Percentiles rank a stretch among this genome's conserved stretches.
phyloP scores from a whole-genome alignment of 1,140 invertebrate genomes.

The Hylaeus volcanicus region DNA sequence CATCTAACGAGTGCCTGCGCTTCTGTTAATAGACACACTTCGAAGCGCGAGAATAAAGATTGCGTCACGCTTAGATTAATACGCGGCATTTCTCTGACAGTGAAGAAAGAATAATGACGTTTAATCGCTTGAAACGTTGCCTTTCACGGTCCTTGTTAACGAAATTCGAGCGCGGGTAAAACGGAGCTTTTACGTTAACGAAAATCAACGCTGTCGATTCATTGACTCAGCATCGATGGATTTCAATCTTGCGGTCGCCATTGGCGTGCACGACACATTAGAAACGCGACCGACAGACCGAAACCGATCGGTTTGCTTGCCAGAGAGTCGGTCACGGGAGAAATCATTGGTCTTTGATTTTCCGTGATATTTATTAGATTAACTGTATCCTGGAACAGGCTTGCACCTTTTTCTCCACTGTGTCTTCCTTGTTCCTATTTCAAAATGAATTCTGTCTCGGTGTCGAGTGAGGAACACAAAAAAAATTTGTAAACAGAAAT shows the following conservation, averaged over 20 bases:
- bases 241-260: slow-evolving; percentile 48
- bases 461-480: too few relatives aligned
- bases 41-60: too few relatives aligned
- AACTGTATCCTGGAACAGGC: slow-evolving; percentile 12
- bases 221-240: slow-evolving; percentile 34
- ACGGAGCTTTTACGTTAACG: not conserved
- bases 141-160: too few relatives aligned
- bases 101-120: too few relatives aligned
- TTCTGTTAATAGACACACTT: too few relatives aligned
- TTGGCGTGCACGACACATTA: slow-evolving; percentile 44
- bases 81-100: too few relatives aligned
- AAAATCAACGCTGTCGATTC: slow-evolving; percentile 4
- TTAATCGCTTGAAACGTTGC: too few relatives aligned
- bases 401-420: not conserved
- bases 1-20: too few relatives aligned
- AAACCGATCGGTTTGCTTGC: slow-evolving; percentile 45
- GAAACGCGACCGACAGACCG: slow-evolving; percentile 50
- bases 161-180: too few relatives aligned
- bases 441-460: too few relatives aligned
- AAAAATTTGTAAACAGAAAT: too few relatives aligned
- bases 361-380: slow-evolving; percentile 34
- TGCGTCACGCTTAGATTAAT: too few relatives aligned
- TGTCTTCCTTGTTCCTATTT: not conserved
- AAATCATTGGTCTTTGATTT: slow-evolving; percentile 47
- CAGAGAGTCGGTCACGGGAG: slow-evolving; percentile 26